phyloP scores from a whole-genome alignment of 2,797 vertebrate genomes.

The Ctenosaura bakeri region DNA sequence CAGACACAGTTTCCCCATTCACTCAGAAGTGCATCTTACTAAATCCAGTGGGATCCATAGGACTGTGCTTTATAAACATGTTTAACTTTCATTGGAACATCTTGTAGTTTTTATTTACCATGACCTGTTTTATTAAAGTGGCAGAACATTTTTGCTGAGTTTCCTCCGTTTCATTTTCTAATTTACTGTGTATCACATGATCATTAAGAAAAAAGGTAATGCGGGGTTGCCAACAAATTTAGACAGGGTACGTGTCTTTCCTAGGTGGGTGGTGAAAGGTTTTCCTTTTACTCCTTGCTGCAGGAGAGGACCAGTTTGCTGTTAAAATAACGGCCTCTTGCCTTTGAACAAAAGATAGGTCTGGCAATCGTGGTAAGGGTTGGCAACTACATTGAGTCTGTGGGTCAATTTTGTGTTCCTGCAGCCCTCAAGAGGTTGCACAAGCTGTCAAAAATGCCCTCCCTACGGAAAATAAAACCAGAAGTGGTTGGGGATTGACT shows the following conservation, averaged over 20 bases:
- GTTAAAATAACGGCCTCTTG: background rate
- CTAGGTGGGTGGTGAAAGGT: background rate
- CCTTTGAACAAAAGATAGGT: background rate
- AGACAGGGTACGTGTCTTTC: background rate
- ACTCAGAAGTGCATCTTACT: background rate
- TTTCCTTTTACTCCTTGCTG: background rate
- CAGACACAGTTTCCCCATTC: too few species aligned
- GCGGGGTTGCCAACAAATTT: background rate
- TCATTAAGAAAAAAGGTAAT: background rate
- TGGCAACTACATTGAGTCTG: too few species aligned
- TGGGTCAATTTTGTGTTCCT: too few species aligned
- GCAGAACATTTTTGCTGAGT: background rate
- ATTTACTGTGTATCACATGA: background rate
- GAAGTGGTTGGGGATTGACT: background rate
- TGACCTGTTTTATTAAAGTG: slow-evolving; percentile 8
- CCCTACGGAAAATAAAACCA: background rate
- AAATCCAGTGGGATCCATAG: background rate
- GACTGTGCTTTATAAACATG: background rate
- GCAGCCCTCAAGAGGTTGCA: too few species aligned
- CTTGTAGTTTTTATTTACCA: background rate
- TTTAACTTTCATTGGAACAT: background rate
- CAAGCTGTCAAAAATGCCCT: too few species aligned
- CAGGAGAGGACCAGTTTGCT: background rate
- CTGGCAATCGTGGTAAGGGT: background rate
- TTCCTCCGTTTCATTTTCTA: background rate